A percentile compares a stretch with the other conserved stretches of the same genome.
Evolutionary conservation across 2,797 vertebrate genomes (phyloP).

Genomic region (Anomalospiza imberbis): DNA sequence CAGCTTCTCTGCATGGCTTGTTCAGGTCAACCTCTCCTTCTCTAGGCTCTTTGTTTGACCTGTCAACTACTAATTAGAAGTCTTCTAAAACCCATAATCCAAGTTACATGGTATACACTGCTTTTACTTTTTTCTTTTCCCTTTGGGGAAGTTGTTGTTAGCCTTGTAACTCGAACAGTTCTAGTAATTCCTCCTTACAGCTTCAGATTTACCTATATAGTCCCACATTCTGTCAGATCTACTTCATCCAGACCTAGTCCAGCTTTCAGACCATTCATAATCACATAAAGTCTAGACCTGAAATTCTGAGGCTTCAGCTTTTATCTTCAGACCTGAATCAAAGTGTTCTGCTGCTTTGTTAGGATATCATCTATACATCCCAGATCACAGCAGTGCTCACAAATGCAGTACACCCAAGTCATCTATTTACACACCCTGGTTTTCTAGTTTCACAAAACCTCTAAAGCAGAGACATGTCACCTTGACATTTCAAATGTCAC

Average conservation of each 20-base stretch:
- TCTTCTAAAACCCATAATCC: not conserved
- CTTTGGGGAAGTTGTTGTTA: not conserved
- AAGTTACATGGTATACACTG: accelerated
- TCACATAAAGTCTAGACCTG: not conserved
- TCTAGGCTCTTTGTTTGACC: not conserved
- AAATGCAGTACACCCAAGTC: not conserved
- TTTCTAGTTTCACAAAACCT: not conserved
- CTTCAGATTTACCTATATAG: not conserved
- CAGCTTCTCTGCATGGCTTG: not conserved
- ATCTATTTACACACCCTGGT: not conserved
- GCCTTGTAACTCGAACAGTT: not conserved
- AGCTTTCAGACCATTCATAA: not conserved
- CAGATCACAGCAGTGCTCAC: not conserved
- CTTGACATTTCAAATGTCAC: not conserved
- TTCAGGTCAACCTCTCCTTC: not conserved
- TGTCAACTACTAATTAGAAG: not conserved
- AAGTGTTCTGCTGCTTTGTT: not conserved
- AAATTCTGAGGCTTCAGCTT: not conserved
- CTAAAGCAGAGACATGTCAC: not conserved
- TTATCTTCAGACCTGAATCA: not conserved
- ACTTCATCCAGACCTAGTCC: not conserved
- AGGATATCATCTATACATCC: not conserved
- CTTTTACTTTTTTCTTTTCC: not conserved
- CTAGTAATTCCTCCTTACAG: not conserved
- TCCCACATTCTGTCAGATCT: not conserved